Base-by-base conservation (phyloP, 2,797 vertebrate species). In the Xenopus petersii region DNA sequence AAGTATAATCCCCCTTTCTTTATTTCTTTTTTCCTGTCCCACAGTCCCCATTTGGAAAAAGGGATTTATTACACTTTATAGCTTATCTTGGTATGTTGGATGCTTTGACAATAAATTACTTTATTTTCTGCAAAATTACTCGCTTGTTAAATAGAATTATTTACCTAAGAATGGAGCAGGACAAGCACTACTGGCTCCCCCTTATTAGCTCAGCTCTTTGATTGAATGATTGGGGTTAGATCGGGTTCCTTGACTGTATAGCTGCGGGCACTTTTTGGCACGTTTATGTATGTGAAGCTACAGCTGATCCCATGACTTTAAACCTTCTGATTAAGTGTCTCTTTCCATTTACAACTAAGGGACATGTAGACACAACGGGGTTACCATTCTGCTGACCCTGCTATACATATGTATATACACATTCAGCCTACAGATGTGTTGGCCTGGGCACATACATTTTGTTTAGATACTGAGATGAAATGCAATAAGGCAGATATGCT, bases 91-190 rank as follows among this genome's bases (percentile, higher is more conserved):
- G 94, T 94, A 95, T 94, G 95, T 95, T 96, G 95, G 94, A 97
- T 97, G 96, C 96, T 96, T 97, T 95, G 94, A 97, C 95, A 98
- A 98, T 98, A 98, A 98, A 98, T 95, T 92, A 95, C 92, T 98
- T 97, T 97, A 98, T 98, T 98, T 98, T 98, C 95, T 95, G 86
- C 89, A 87, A 87, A 92, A 12, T 85, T 88, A 86, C 79, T 77
- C 83, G 81, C 15, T 81, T 76, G 75, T 89, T 83, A 74, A 79
- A 85, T 67, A 75, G 77, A 82, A 56, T 56, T 56, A 56, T 56
- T 56, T 56, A 5, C 15, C 15, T 16, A 17, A 16, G 54, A 56
- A 12, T 17, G 13, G 54, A 56, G 54, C 16, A 17, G n/a, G 13
- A 17, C 7, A 56, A 16, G 10, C 16, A 46, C 6, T 33, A 36